These are phyloP conservation scores for Salmo trutta DNA, from an alignment of 2,797 vertebrate species.

Conservation along the genomic window DNA sequence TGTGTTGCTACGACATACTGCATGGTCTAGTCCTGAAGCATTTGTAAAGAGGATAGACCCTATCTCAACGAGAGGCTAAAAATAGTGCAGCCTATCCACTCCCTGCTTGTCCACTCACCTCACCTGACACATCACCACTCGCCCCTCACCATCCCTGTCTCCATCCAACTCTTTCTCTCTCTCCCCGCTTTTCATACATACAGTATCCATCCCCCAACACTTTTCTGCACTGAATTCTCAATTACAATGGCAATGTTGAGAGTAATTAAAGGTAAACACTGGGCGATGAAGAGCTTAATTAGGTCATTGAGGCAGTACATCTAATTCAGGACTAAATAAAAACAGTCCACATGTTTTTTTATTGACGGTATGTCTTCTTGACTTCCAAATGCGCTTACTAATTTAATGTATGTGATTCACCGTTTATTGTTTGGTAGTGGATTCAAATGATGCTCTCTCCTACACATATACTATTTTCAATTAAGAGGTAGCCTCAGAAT, in stretches of 20 bases:
- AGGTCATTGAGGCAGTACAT: no score
- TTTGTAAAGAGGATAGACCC: constrained; percentile 56
- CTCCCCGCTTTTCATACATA: constrained; percentile 7
- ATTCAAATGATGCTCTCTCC: constrained; percentile 36
- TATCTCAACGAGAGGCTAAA: constrained; percentile 71
- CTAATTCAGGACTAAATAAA: constrained; percentile 9
- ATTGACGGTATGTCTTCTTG: constrained; percentile 48
- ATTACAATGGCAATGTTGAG: not conserved
- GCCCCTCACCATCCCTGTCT: constrained; percentile 28
- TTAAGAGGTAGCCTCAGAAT: constrained; percentile 58
- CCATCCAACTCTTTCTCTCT: not conserved
- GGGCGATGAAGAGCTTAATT: not conserved
- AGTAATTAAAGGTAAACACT: constrained; percentile 25
- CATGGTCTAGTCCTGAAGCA: constrained; percentile 54
- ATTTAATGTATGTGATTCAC: constrained; percentile 22
- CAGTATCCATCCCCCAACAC: constrained; percentile 4
- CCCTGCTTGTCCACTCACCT: constrained; percentile 45
- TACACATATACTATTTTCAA: constrained; percentile 57
- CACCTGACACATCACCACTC: constrained; percentile 54
- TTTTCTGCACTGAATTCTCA: not conserved
- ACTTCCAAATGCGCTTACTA: constrained; percentile 57
- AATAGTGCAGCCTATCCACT: constrained; percentile 60
- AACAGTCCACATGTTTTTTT: constrained; percentile 56
- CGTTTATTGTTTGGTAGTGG: not conserved
- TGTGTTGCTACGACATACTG: constrained; percentile 35